Conservation (phyloP, 2,888 invertebrate species). For the Eristalinus sepulchralis region DNA sequence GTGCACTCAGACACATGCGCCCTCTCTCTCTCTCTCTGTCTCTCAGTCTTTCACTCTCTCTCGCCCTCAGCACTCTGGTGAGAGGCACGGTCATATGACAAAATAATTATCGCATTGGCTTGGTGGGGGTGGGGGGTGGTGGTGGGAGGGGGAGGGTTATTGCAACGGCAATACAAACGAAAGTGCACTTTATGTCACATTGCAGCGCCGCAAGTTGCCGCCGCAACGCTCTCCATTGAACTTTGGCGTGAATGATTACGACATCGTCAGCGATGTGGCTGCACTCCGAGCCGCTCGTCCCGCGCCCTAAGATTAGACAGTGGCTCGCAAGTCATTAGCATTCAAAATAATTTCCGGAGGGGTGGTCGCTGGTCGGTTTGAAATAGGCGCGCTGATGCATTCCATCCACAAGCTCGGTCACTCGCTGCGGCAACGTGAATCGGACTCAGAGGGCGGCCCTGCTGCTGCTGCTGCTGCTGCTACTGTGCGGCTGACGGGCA, state of each 20-base stretch:
- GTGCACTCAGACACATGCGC: not conserved
- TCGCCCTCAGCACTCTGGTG: not conserved
- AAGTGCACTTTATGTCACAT: slow-evolving; percentile 26
- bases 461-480: no score
- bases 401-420: not conserved
- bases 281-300: not conserved
- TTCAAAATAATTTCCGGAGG: slow-evolving; percentile 19
- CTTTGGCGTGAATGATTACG: slow-evolving; percentile 5
- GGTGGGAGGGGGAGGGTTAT: not conserved
- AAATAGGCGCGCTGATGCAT: not conserved
- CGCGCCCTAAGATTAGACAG: not conserved
- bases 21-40: not conserved
- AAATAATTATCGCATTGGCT: slow-evolving; percentile 44
- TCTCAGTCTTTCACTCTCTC: not conserved
- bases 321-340: slow-evolving; percentile 20
- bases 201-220: slow-evolving; percentile 5
- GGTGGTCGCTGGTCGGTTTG: not conserved
- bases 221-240: not conserved
- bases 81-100: slow-evolving; percentile 10
- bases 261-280: not conserved
- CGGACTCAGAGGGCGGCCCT: not conserved
- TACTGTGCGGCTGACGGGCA: no score
- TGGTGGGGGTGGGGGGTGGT: not conserved
- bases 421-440: slow-evolving; percentile 23
- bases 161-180: no score